Evolutionary conservation across 2,113 vertebrate species (phyloP).

Genomic region (Globicephala melas): DNA sequence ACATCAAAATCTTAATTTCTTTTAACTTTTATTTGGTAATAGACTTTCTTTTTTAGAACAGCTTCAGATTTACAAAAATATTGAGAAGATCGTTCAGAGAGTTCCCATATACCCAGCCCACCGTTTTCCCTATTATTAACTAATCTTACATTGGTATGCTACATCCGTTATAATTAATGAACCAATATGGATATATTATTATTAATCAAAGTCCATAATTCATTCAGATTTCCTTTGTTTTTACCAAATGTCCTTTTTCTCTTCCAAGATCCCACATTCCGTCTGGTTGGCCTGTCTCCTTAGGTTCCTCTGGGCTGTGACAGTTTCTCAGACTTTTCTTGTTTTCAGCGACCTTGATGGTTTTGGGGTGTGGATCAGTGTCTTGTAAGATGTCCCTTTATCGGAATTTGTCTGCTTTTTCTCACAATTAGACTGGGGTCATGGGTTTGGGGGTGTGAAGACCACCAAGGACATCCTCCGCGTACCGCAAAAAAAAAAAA

Average conservation of each 20-base stretch:
- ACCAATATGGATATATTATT: not conserved
- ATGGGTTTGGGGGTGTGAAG: not conserved
- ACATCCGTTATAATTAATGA: not conserved
- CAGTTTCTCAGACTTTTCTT: not conserved
- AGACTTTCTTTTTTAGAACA: not conserved
- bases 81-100: not conserved
- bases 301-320: not conserved
- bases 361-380: not conserved
- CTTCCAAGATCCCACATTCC: not conserved
- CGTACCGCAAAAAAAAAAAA: fast-evolving
- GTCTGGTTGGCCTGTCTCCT: not conserved
- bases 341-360: not conserved
- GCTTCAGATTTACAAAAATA: not conserved
- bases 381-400: not conserved
- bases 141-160: not conserved
- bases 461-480: not conserved
- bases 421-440: not conserved
- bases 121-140: not conserved
- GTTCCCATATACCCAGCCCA: not conserved
- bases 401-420: not conserved
- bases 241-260: not conserved
- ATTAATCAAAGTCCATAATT: not conserved
- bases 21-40: not conserved
- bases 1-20: not conserved
- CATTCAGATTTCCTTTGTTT: not conserved